Conservation (phyloP, 2,797 vertebrate genomes). For the Serranus cabrilla region DNA sequence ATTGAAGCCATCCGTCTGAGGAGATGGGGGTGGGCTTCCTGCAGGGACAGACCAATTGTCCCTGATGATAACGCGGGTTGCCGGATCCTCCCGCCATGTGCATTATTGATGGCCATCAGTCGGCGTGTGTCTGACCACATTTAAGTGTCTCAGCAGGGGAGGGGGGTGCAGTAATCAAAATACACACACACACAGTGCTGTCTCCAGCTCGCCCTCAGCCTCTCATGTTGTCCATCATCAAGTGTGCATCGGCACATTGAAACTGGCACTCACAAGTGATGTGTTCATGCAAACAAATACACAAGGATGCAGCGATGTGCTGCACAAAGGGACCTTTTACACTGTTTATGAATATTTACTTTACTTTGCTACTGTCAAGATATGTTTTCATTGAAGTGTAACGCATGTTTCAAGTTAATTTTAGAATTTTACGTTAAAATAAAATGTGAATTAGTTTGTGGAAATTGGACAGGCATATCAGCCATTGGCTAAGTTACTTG, state of each 20-base stretch:
- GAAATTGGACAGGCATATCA: no score
- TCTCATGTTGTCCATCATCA: slow-evolving; percentile 47
- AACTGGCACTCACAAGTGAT: slow-evolving; percentile 67
- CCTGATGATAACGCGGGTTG: slow-evolving; percentile 60
- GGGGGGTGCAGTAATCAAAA: slow-evolving; percentile 67
- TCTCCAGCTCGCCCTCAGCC: slow-evolving; percentile 25
- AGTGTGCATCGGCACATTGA: slow-evolving; percentile 45
- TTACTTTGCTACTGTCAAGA: neutral
- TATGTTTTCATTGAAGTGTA: neutral
- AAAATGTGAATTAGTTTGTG: neutral
- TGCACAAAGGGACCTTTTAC: neutral
- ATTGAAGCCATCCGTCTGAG: slow-evolving; percentile 81
- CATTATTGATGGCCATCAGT: slow-evolving; percentile 87
- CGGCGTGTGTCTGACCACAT: slow-evolving; percentile 78
- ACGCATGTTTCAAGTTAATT: neutral
- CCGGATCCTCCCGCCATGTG: slow-evolving; percentile 68
- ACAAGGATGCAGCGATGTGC: slow-evolving; percentile 6
- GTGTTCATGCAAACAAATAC: slow-evolving; percentile 64
- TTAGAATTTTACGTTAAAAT: neutral
- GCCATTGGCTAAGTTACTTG: no score
- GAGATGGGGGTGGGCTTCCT: slow-evolving; percentile 61
- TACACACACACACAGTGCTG: slow-evolving; percentile 50
- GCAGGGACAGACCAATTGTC: slow-evolving; percentile 70
- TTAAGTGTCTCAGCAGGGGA: slow-evolving; percentile 79
- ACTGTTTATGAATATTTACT: neutral